These are phyloP conservation scores for Calonectris borealis DNA, from an alignment of 2,113 vertebrate genomes.

Conservation along the genomic window DNA sequence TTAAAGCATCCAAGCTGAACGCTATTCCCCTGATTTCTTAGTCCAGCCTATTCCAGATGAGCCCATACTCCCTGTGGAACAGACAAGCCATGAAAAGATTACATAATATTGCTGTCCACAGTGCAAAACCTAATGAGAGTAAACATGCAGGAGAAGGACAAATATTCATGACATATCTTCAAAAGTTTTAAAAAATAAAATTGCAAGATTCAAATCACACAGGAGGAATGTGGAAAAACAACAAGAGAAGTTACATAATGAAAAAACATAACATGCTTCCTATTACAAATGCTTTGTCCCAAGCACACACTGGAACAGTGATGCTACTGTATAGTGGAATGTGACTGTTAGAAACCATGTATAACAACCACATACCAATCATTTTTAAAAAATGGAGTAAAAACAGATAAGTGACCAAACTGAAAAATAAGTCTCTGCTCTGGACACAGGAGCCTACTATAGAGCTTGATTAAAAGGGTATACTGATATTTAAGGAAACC, in stretches of 20 bases:
- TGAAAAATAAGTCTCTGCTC: background rate
- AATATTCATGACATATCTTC: background rate
- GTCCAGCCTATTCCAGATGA: background rate
- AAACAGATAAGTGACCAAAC: background rate
- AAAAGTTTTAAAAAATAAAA: background rate
- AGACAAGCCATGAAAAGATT: background rate
- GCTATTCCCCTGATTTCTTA: background rate
- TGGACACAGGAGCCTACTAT: background rate
- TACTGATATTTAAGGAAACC: background rate
- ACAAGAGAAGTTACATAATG: background rate
- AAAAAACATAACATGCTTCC: background rate
- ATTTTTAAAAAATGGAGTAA: background rate
- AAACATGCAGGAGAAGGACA: background rate
- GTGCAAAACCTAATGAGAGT: background rate
- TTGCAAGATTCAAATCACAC: background rate
- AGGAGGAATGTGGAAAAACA: background rate
- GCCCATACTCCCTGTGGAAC: background rate
- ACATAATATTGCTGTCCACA: background rate
- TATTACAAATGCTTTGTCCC: background rate
- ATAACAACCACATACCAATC: rapidly evolving
- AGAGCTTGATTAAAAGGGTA: background rate
- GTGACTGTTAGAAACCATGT: background rate
- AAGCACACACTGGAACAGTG: background rate
- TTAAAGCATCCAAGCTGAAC: background rate
- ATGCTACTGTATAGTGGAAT: background rate